Base-by-base conservation (phyloP, 2,797 vertebrate genomes). In the Sebastes hopkinsi region DNA sequence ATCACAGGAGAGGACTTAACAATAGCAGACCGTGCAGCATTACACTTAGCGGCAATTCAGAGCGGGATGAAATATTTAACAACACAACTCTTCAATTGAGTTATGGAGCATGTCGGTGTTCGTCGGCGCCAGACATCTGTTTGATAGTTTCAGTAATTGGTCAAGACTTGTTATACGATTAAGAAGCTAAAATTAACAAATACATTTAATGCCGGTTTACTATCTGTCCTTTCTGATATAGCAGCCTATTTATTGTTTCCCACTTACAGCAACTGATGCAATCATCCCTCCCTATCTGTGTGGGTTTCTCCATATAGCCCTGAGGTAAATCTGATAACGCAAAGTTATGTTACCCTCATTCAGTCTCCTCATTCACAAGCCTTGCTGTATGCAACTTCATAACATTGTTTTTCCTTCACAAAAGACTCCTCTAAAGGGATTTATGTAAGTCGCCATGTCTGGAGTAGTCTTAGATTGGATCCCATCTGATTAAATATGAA, bases 1-100 rank as follows among this genome's bases (percentile, higher is more conserved):
- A 75, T 72, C 83, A 70, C 60, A 67, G 65, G 64, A 79, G 27
- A 29, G n/a, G 67, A 79, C 67, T 72, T 78, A 73, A 82, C 78
- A 84, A 88, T 82, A 80, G 72, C 72, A 65, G 80, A 80, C 22
- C 5, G 23, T 74, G 69, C 69, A 75, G 69, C 67, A 77, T 79
- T 78, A 83, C 77, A 77, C 72, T 66, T 42, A 59, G 60, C 72
- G 30, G 59, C 77, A 75, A 42, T 77, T 76, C 68, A 83, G 76
- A 84, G 56, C 9, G 38, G 56, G 27, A 91, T 89, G 16, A 92
- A 90, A 89, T 86, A 90, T 87, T 88, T 29, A 90, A 22, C 32
- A 27, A 29, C 68, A 66, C 65, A 75, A 80, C 71, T 85, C 78
- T 61, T 56, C 9, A 60, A 52, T 16, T 30, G 23, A 65, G 23